Conservation (phyloP, 2,113 vertebrate species). For the Forbesichthys agassizii region DNA sequence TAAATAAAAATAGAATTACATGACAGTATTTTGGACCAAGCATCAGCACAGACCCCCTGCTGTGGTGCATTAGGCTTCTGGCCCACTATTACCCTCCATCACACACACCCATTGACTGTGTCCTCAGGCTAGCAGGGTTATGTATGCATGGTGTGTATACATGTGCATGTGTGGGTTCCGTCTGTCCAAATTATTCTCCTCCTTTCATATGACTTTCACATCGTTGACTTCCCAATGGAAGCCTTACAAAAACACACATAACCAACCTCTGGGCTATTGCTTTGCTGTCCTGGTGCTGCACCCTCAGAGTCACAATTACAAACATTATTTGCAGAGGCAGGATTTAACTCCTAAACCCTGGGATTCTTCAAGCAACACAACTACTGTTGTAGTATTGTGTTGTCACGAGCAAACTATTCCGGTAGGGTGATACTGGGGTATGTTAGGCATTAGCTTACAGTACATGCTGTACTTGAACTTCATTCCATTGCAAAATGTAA, state of each 20-base stretch:
- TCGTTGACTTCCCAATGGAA: neutral
- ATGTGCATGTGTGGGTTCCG: neutral
- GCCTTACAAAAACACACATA: neutral
- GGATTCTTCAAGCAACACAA: neutral
- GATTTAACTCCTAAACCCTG: neutral
- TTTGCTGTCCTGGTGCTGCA: neutral
- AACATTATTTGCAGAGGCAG: neutral
- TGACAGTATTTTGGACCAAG: slow-evolving; percentile 31
- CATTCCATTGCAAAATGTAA: neutral
- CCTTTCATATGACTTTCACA: too few species aligned
- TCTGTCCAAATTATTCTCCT: neutral
- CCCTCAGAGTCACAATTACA: neutral
- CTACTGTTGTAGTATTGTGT: neutral
- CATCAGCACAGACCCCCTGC: neutral
- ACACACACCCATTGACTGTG: slow-evolving; percentile 6
- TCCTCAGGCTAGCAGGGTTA: slow-evolving; percentile 12
- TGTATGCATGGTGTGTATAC: neutral
- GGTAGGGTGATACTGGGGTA: neutral
- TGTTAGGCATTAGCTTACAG: neutral
- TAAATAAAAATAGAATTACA: slow-evolving; percentile 4
- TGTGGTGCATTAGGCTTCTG: slow-evolving; percentile 3
- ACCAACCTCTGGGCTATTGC: neutral
- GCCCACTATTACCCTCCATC: slow-evolving; percentile 21
- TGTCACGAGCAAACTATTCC: neutral
- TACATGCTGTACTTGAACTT: neutral